phyloP scores from a whole-genome alignment of 2,888 invertebrate genomes.

The Eutolmus rufibarbis region DNA sequence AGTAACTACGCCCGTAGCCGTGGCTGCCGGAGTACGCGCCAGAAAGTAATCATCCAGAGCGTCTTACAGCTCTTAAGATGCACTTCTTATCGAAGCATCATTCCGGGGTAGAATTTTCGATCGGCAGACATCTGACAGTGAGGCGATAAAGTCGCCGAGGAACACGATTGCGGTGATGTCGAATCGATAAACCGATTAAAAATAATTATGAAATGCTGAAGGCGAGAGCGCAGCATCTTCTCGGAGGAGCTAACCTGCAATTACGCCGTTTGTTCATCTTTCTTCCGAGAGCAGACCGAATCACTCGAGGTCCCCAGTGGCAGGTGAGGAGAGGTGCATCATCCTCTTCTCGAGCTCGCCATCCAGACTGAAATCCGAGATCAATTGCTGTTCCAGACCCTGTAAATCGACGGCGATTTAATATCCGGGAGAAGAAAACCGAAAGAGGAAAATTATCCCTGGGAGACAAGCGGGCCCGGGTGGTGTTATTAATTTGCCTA shows the following conservation, averaged over 20 bases:
- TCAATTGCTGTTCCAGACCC: not conserved
- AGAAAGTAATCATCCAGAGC: not conserved
- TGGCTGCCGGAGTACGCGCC: not conserved
- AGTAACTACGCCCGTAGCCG: not conserved
- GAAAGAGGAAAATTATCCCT: not conserved
- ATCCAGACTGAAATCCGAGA: not conserved
- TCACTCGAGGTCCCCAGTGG: not conserved
- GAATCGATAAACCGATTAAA: conserved; percentile 36
- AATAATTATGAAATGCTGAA: conserved; percentile 33
- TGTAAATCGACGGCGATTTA: not conserved
- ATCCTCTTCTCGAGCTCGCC: not conserved
- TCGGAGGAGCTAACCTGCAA: not conserved
- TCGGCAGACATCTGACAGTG: not conserved
- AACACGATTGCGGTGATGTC: not conserved
- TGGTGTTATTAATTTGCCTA: conserved; percentile 31
- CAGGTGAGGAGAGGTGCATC: not conserved
- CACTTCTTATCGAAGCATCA: not conserved
- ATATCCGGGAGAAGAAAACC: not conserved
- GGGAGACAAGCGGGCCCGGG: not conserved
- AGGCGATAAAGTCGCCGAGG: not conserved
- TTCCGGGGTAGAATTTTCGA: not conserved
- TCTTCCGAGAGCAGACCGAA: not conserved
- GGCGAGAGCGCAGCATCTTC: not conserved
- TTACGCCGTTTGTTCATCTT: not conserved
- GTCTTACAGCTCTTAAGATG: not conserved